Base-by-base conservation (phyloP, 2,888 invertebrate genomes). In the Hedya salicella region DNA sequence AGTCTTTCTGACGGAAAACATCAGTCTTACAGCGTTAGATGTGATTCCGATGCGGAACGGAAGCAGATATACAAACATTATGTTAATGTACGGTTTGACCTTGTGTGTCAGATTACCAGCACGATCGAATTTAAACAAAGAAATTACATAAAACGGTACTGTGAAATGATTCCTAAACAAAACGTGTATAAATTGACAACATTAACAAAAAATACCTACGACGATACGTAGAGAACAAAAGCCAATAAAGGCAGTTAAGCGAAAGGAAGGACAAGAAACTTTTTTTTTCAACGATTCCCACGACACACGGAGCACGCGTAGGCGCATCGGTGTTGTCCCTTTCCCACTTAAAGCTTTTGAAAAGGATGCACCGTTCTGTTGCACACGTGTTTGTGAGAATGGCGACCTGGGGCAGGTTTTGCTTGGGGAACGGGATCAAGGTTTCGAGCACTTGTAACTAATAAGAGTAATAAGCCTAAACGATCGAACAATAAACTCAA, bases 221-320 rank as follows among this genome's bases (percentile, higher is more conserved):
- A 73, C 76, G 73, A 73, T 76, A 82, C 79, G 75, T 68, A 70
- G 73, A 72, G 77, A 86, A 85, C 83, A 86, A 88, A 85, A 77
- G 77, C 79, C 83, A 83, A 83, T 84, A 75, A 70, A 75, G 71
- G 73, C 74, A 73, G 70, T 75, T 76, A 84, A 85, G 82, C 83
- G 85, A 89, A 87, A 86, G 86, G 86, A 81, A 87, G 82, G 82
- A 86, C 85, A 85, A 77, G 85, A 81, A 83, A 79, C 81, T 83
- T 83, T 82, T 68, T 70, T 87, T 80, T 80, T 78, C 79, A 8
- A 78, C 75, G 81, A 82, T 89, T 90, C 89, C 83, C 91, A 91
- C 89, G 89, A 81, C 77, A 76, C 76, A 72, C 76, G 81, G 75
- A 75, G 73, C 74, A 68, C 78, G 77, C 72, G 71, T 77, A 71